Evolutionary conservation across 2,113 vertebrate genomes (phyloP).

Genomic region (Cephalopholis sonnerati): DNA sequence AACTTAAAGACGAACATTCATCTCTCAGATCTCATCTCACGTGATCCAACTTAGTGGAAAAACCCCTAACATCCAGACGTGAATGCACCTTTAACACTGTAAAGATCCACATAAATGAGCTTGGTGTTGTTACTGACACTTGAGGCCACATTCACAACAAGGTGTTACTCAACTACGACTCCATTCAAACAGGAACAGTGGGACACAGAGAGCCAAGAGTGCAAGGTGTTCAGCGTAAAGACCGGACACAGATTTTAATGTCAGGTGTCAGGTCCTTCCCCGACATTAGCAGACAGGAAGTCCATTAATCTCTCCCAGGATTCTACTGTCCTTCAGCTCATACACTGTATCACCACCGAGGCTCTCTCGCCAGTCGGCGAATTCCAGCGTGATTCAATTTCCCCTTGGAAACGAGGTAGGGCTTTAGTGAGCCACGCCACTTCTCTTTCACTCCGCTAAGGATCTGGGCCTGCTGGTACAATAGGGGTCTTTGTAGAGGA

Average conservation of each 20-base stretch:
- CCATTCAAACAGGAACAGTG: neutral
- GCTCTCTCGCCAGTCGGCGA: conserved; percentile 28
- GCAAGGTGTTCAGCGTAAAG: conserved; percentile 10
- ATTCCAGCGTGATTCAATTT: conserved; percentile 63
- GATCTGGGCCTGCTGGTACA: conserved; percentile 67
- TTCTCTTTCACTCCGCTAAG: conserved; percentile 51
- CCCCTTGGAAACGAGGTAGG: conserved; percentile 57
- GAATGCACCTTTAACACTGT: neutral
- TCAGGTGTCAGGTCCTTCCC: conserved; percentile 49
- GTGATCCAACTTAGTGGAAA: neutral
- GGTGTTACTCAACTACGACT: neutral
- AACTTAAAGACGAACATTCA: neutral
- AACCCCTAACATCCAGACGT: neutral
- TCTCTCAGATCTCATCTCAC: neutral
- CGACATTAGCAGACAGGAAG: conserved; percentile 58
- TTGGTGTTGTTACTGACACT: neutral
- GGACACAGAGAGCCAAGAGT: neutral
- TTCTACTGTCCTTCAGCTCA: conserved; percentile 10
- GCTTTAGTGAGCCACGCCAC: conserved; percentile 58
- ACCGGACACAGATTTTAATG: conserved; percentile 22
- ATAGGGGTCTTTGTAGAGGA: conserved; percentile 80
- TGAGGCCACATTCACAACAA: neutral
- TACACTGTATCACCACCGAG: conserved; percentile 6
- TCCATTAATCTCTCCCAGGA: conserved; percentile 31
- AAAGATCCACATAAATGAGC: neutral